Evolutionary conservation across 30 jellyfish, hydroid and myxozoan species (phyloP).

Genomic region (Catostylus mosaicus): DNA sequence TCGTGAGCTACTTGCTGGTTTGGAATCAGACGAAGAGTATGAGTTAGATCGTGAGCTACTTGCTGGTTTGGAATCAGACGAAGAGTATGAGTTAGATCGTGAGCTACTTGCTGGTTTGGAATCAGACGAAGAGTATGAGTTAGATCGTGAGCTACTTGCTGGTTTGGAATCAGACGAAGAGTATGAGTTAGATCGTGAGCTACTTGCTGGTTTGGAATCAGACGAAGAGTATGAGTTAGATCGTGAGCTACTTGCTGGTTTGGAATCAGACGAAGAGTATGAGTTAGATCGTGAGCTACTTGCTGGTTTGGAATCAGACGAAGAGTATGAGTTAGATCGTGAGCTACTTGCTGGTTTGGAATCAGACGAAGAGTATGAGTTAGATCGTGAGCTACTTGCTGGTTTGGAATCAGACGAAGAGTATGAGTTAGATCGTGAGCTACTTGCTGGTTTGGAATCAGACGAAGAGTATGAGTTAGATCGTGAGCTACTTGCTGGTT

Average conservation of each 20-base stretch:
- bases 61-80: too few species aligned
- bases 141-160: slow-evolving; percentile 12
- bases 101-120: slow-evolving; percentile 31
- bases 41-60: neutral
- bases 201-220: slow-evolving; percentile 42
- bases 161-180: too few species aligned
- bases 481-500: too few species aligned
- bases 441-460: slow-evolving; percentile 24
- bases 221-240: too few species aligned
- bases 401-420: slow-evolving; percentile 24
- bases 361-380: slow-evolving; percentile 22
- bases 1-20: slow-evolving; percentile 22
- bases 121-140: too few species aligned
- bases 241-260: slow-evolving; percentile 23
- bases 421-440: too few species aligned
- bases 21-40: too few species aligned
- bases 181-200: neutral
- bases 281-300: too few species aligned
- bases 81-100: neutral
- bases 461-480: slow-evolving; percentile 22
- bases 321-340: slow-evolving; percentile 29
- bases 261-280: slow-evolving; percentile 21
- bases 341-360: slow-evolving; percentile 25
- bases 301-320: slow-evolving; percentile 20
- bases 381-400: too few species aligned